Evolutionary conservation across 2,888 invertebrate genomes (phyloP).

Genomic region (Mycalesis mineus): DNA sequence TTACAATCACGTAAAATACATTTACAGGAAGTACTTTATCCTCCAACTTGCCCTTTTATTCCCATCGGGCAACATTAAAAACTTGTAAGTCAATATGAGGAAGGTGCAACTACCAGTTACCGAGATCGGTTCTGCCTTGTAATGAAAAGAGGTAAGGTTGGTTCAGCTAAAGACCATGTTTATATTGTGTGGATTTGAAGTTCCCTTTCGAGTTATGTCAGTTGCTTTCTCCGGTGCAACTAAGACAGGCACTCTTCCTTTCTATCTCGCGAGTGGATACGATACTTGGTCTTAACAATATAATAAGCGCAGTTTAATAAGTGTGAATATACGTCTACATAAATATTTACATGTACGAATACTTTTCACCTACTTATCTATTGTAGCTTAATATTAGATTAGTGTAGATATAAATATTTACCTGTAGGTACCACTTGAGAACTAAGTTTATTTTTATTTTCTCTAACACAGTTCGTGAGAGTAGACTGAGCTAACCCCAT

Average conservation of each 20-base stretch:
- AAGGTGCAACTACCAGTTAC: slow-evolving; percentile 64
- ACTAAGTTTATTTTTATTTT: slow-evolving; percentile 63
- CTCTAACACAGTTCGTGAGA: slow-evolving; percentile 67
- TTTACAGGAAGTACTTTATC: slow-evolving; percentile 24
- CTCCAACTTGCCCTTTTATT: slow-evolving; percentile 28
- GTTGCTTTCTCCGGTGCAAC: slow-evolving; percentile 70
- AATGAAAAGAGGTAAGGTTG: slow-evolving; percentile 52
- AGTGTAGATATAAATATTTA: no score
- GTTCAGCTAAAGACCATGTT: slow-evolving; percentile 36
- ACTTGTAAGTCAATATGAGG: slow-evolving; percentile 50
- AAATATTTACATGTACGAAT: no score
- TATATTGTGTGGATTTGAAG: slow-evolving; percentile 56
- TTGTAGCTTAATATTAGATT: no score
- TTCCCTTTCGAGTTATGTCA: slow-evolving; percentile 72
- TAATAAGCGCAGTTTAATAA: neutral
- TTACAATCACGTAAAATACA: slow-evolving; percentile 36
- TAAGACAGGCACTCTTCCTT: slow-evolving; percentile 73
- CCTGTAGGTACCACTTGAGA: no score
- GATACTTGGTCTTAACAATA: slow-evolving; percentile 1
- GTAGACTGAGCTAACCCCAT: slow-evolving; percentile 65
- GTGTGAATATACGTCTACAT: neutral
- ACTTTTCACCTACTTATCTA: no score
- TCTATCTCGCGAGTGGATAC: slow-evolving; percentile 40
- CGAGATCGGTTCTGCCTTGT: slow-evolving; percentile 51
- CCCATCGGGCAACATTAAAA: slow-evolving; percentile 43